Evolutionary conservation across 2,113 vertebrate genomes (phyloP).

Genomic region (Pangasianodon gigas): DNA sequence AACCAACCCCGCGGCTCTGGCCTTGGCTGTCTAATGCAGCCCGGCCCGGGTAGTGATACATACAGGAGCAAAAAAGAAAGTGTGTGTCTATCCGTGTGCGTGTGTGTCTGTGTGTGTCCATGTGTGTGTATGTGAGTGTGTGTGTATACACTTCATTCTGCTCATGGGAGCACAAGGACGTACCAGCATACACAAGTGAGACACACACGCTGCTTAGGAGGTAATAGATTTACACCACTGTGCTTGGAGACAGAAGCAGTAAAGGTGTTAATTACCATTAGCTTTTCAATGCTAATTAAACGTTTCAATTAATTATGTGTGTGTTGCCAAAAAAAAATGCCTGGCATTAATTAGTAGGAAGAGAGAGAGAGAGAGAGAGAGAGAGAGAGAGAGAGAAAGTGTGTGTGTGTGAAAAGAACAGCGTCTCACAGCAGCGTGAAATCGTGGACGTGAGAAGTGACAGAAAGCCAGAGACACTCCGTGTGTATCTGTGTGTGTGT

Average conservation of each 20-base stretch:
- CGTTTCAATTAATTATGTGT: conserved; percentile 81
- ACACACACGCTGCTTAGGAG: conserved; percentile 58
- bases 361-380: conserved; percentile 22
- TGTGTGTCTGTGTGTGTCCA: conserved; percentile 11
- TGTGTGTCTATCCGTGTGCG: conserved; percentile 23
- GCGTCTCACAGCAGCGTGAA: conserved; percentile 61
- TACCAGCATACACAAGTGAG: conserved; percentile 44
- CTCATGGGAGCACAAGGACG: conserved; percentile 33
- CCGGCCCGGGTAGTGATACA: conserved; percentile 38
- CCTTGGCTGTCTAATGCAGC: conserved; percentile 49
- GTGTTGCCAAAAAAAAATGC: conserved; percentile 73
- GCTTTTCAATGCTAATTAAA: conserved; percentile 84
- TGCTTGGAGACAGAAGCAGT: conserved; percentile 68
- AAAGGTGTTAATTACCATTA: conserved; percentile 90
- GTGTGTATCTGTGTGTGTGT: conserved; percentile 23
- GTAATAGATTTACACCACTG: conserved; percentile 75
- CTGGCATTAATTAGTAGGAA: conserved; percentile 74
- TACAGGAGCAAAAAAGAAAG: conserved; percentile 12
- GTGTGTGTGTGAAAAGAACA: conserved; percentile 31
- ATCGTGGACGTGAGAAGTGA: conserved; percentile 69
- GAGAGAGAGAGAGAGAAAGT: neutral
- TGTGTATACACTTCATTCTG: conserved; percentile 15
- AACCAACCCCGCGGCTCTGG: conserved; percentile 45
- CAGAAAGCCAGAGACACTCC: conserved; percentile 14
- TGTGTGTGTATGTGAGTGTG: conserved; percentile 34